phyloP scores from a whole-genome alignment of 2,113 vertebrate species.

The Larimichthys polyactis region DNA sequence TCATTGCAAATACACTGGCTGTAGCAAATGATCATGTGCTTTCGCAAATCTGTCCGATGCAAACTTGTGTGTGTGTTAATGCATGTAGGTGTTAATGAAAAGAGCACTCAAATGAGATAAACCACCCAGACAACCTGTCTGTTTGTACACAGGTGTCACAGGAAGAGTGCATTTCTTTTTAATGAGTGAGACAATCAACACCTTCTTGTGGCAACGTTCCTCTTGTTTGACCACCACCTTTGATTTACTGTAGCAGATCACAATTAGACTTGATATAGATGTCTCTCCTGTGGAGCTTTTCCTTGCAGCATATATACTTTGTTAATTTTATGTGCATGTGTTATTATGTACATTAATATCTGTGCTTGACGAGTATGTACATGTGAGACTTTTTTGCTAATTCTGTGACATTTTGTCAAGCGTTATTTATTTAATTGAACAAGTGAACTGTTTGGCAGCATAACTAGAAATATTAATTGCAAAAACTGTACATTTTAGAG shows the following conservation, averaged over 20 bases:
- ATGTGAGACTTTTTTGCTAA: background rate
- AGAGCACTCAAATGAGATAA: background rate
- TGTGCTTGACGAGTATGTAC: background rate
- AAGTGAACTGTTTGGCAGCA: background rate
- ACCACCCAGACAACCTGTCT: background rate
- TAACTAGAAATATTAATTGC: background rate
- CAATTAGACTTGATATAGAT: constrained; percentile 64
- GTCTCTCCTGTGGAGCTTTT: constrained; percentile 3
- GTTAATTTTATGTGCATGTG: background rate
- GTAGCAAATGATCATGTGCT: background rate
- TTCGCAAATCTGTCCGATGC: background rate
- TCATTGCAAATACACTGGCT: background rate
- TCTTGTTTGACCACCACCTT: constrained; percentile 45
- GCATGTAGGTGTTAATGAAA: background rate
- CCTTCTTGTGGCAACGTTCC: constrained; percentile 48
- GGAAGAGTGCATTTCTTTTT: constrained; percentile 48
- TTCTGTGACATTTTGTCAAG: background rate
- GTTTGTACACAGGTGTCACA: constrained; percentile 31
- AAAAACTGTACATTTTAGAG: no score
- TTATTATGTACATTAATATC: background rate
- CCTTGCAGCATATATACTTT: background rate
- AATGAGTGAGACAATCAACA: constrained; percentile 63
- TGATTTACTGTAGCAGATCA: constrained; percentile 61
- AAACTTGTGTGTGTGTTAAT: background rate
- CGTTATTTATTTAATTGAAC: background rate